phyloP scores from a whole-genome alignment of 2,113 vertebrate genomes.

The Tachuris rubrigastra region DNA sequence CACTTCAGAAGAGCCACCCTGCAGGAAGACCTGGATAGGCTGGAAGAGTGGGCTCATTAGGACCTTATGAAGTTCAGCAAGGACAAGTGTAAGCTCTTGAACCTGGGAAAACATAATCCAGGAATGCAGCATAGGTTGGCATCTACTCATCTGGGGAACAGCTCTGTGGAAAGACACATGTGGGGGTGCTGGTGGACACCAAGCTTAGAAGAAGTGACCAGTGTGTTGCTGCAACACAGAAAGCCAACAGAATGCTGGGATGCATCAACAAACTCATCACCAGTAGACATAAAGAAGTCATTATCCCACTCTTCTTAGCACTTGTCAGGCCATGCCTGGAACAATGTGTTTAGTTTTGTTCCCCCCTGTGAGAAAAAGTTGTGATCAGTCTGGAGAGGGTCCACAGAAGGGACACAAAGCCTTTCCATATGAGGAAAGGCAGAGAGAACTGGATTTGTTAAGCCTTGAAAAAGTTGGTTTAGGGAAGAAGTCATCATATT shows the following conservation, averaged over 20 bases:
- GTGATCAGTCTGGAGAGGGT: neutral
- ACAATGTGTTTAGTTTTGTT: neutral
- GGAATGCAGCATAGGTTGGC: neutral
- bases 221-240: neutral
- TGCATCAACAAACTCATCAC: neutral
- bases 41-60: neutral
- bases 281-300: neutral
- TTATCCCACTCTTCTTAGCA: neutral
- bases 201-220: neutral
- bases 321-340: neutral
- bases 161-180: neutral
- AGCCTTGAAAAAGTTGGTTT: neutral
- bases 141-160: neutral
- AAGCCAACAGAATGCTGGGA: neutral
- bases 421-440: neutral
- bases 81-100: neutral
- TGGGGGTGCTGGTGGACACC: neutral
- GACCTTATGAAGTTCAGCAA: neutral
- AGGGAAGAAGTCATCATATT: neutral
- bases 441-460: neutral
- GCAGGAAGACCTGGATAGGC: neutral
- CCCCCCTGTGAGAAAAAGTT: fast-evolving
- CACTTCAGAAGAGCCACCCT: neutral
- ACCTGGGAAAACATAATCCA: neutral
- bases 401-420: neutral